Percentiles rank a stretch among this genome's conserved stretches.
phyloP scores from a whole-genome alignment of 2,888 invertebrate genomes.

The Apotomis capreana region DNA sequence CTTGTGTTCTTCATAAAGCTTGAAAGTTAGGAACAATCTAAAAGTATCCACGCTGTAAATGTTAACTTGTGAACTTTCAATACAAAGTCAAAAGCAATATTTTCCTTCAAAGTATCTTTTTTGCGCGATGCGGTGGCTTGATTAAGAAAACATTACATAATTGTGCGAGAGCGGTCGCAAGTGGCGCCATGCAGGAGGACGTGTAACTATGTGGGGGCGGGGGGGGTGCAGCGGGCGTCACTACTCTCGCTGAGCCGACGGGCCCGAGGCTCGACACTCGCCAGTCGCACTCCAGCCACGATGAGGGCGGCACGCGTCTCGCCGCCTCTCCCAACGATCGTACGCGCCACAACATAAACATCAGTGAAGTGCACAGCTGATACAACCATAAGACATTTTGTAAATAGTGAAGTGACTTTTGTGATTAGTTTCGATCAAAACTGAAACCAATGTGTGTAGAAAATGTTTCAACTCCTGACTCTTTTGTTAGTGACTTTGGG shows the following conservation, averaged over 20 bases:
- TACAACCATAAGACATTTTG: constrained; percentile 56
- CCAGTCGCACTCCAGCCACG: constrained; percentile 75
- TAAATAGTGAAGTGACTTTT: constrained; percentile 50
- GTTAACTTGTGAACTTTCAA: not conserved
- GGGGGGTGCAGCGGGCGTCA: constrained; percentile 66
- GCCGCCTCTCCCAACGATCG: constrained; percentile 62
- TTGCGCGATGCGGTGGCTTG: constrained; percentile 70
- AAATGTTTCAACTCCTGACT: constrained; percentile 81
- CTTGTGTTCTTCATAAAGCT: too few relatives aligned
- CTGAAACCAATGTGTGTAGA: constrained; percentile 76
- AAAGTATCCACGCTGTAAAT: too few relatives aligned
- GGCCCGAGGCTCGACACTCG: constrained; percentile 59
- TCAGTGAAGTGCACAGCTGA: constrained; percentile 68
- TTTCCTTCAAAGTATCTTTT: constrained; percentile 63
- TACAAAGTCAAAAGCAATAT: not conserved
- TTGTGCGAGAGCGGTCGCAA: constrained; percentile 77
- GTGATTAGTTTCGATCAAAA: constrained; percentile 52
- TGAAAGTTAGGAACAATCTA: too few relatives aligned
- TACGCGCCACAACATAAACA: constrained; percentile 79
- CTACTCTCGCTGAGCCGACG: constrained; percentile 69
- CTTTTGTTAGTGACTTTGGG: constrained; percentile 80
- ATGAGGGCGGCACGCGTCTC: constrained; percentile 74
- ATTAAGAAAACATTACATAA: constrained; percentile 82
- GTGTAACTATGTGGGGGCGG: constrained; percentile 78
- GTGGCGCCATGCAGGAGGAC: constrained; percentile 79